Evolutionary conservation across 2,888 invertebrate genomes (phyloP), one percentile per base, ranked within the genome.

Genomic region (Tetanocera ferruginea): DNA sequence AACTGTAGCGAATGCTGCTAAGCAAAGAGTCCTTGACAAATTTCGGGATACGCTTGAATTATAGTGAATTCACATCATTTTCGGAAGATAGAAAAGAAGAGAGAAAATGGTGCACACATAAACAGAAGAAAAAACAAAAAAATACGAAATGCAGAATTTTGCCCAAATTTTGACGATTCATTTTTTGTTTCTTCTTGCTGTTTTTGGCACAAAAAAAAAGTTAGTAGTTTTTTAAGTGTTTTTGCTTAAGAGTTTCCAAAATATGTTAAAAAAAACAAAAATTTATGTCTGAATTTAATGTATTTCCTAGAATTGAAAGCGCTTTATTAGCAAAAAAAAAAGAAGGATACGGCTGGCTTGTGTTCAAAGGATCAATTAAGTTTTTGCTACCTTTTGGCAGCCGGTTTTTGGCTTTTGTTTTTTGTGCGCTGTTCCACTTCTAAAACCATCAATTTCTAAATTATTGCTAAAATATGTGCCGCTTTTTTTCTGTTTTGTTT

Each of bases 1-100:
- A 34, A 23, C 43, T 55, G 37, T 23, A 43, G 19, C 72, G 72
- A 60, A 72, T 72, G 28, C 71, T 72, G 28, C 71, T 71, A 43
- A 0, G 31, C n/a, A 14, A 72, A 72, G 72, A 60, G 72, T 43
- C 72, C 72, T 72, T 72, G 72, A 72, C 72, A 72, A 72, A 72
- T 72, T 72, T 37, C 23, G 25, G 23, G 23, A 19, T 43, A 60
- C 60, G 71, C 71, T 37, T 43, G 43, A 67, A 23, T 37, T 37
- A 8, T 57, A 37, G 17, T 72, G 19, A 25, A 23, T 23, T 60
- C 60, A n/a, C 3, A 4, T 31, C 3, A 31, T 37, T 5, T 6
- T 6, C 9, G 43, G 14, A 4, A 4, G 31, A 43, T 43, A 43
- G 43, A 43, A 11, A 43, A 43, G 3, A 31, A 31, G 31, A 31